Base-by-base conservation (phyloP, 2,797 vertebrate species). In the Hydrophis major region DNA sequence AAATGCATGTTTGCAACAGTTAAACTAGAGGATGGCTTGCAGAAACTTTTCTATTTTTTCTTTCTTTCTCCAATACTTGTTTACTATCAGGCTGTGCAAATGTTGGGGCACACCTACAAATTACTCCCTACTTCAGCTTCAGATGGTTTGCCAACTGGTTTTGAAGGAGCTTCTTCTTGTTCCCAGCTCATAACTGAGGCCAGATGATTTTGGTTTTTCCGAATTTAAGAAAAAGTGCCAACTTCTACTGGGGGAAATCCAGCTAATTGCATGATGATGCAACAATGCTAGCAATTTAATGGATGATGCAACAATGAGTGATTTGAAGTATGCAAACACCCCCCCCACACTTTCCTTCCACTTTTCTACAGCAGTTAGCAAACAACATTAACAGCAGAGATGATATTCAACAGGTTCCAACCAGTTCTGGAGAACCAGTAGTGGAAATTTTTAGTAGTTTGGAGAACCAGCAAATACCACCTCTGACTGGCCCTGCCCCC, bases 1-100 rank as follows among this genome's bases (percentile, higher is more conserved):
- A 93, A 95, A 95, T 42, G 91, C 93, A 90, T 59, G 90, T 94
- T 96, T 95, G 95, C 95, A 11, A 28, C 22, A 66, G 14, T 22
- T 86, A 25, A 56, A 25, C 42, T 37, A 61, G 2, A 86, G 57
- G 37, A 10, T 59, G 12, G 42, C 27, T 47, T 89, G 42, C 27
- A n/a, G 42, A 57, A 90, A 90, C 12, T 47, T 20, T 42, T 25
- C 13, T 27, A 14, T 8, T 55, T 27, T 42, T 37, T 13, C 11
- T n/a, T 13, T 59, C 37, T n/a, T 13, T 59, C 37, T 91, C 28
- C 8, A 4, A 78, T 53, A 11, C 16, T 91, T 61, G 8, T 61
- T 93, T 83, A 11, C 20, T 47, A 83, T 22, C 25, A 47, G 8
- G 18, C 69, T 42, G 18, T 25, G 10, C 74, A 25, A 47, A 25